phyloP scores from a whole-genome alignment of 2,113 vertebrate genomes.

The Sinosuthora webbiana region DNA sequence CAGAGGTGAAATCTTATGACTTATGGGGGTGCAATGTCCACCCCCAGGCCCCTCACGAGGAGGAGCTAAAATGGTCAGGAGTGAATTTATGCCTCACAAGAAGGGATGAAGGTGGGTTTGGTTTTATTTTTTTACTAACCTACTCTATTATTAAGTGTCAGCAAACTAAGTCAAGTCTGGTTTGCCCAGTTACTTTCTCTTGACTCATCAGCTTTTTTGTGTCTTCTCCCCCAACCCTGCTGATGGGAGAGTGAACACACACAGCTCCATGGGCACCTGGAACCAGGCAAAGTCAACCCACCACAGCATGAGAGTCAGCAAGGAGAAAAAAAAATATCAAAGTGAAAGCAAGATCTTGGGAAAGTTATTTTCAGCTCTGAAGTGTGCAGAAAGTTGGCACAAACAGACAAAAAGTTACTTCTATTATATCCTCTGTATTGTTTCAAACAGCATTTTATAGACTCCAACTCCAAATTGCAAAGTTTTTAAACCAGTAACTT shows the following conservation, averaged over 20 bases:
- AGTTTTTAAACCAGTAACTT: background rate
- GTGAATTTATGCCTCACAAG: background rate
- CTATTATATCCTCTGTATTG: background rate
- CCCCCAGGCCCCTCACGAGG: background rate
- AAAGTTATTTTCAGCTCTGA: background rate
- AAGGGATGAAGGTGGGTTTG: background rate
- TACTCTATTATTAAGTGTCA: background rate
- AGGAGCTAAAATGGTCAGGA: background rate
- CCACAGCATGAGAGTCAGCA: background rate
- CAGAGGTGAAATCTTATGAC: background rate
- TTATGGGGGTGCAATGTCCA: background rate
- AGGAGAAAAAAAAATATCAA: background rate
- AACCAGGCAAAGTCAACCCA: background rate
- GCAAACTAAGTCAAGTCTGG: background rate
- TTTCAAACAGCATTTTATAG: background rate
- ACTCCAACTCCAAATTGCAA: background rate
- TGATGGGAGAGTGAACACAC: background rate
- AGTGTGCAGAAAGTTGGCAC: background rate
- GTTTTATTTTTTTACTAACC: background rate
- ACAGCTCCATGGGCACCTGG: background rate
- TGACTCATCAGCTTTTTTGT: background rate
- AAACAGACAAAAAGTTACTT: background rate
- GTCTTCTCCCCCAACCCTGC: background rate
- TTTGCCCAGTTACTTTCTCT: background rate
- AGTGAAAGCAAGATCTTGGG: background rate